These are phyloP conservation scores for Plodia interpunctella DNA, from an alignment of 1,140 invertebrate genomes.

Conservation along the genomic window DNA sequence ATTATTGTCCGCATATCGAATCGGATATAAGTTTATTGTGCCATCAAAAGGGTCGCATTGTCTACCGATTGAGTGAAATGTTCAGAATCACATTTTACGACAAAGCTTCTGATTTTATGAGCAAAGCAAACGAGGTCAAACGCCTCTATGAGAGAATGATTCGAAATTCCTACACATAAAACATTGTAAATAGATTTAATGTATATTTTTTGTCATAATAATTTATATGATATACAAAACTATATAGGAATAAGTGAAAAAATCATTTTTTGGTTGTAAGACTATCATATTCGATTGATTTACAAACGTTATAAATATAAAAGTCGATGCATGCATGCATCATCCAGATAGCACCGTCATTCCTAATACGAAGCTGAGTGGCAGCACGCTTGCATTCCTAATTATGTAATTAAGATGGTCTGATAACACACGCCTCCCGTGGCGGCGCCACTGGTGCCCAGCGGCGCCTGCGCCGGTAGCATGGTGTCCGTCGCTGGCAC, in stretches of 20 bases:
- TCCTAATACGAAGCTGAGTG: conserved; percentile 14
- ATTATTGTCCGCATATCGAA: not conserved
- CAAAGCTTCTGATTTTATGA: not conserved
- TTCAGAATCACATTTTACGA: not conserved
- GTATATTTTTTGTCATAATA: too few species aligned
- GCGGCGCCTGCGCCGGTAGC: too few species aligned
- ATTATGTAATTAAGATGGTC: conserved; percentile 32
- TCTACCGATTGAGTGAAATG: not conserved
- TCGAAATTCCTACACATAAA: too few species aligned
- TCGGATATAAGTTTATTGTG: not conserved
- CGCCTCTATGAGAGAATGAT: too few species aligned
- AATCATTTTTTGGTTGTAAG: too few species aligned
- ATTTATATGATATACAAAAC: too few species aligned
- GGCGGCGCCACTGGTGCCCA: conserved; percentile 9
- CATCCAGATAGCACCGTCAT: not conserved
- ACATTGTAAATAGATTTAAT: too few species aligned
- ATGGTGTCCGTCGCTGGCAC: not conserved
- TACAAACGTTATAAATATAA: not conserved
- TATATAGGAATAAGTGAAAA: too few species aligned
- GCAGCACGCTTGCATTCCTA: conserved; percentile 22
- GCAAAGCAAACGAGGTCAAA: not conserved
- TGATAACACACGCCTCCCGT: conserved; percentile 17
- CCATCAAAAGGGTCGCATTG: not conserved
- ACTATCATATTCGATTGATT: too few species aligned
- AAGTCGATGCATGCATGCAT: not conserved